A percentile compares a stretch with the other conserved stretches of the same genome.
phyloP scores from a whole-genome alignment of 1,140 invertebrate genomes.

The Spodoptera frugiperda region DNA sequence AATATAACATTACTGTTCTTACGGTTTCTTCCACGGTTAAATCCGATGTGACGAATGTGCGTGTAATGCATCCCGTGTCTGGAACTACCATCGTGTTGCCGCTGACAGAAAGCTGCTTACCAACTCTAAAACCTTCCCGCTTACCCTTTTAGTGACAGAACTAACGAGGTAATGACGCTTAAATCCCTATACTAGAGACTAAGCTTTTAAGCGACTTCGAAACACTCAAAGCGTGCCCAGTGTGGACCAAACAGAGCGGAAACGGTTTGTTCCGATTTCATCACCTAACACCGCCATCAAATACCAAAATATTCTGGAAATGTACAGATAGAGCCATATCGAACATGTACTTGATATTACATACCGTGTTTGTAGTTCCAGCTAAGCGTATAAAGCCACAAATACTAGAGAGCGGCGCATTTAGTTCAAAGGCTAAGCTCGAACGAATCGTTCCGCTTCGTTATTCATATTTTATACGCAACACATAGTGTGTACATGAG shows the following conservation, averaged over 20 bases:
- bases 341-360: not conserved
- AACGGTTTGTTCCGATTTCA: not conserved
- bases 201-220: conserved; percentile 9
- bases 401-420: conserved; percentile 15
- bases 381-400: conserved; percentile 33
- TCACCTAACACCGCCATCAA: not conserved
- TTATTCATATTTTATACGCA: conserved; percentile 37
- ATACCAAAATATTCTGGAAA: conserved; percentile 2
- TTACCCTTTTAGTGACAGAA: conserved; percentile 17
- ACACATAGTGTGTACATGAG: conserved; percentile 30
- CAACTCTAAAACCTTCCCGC: conserved; percentile 12
- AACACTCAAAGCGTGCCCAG: conserved; percentile 2
- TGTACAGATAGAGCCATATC: not conserved
- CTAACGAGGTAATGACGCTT: conserved; percentile 29
- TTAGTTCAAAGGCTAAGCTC: conserved; percentile 40
- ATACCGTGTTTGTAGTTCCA: conserved; percentile 14
- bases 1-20: conserved; percentile 3
- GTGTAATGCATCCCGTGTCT: not conserved
- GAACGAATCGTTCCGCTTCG: conserved; percentile 32
- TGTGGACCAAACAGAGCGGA: not conserved
- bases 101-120: conserved; percentile 13
- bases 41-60: not conserved
- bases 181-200: conserved; percentile 1
- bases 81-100: not conserved
- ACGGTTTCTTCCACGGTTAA: conserved; percentile 8